Percentiles rank a stretch among this genome's conserved stretches.
phyloP scores from a whole-genome alignment of 2,113 vertebrate genomes.

The Rhinopomastus cyanomelas region DNA sequence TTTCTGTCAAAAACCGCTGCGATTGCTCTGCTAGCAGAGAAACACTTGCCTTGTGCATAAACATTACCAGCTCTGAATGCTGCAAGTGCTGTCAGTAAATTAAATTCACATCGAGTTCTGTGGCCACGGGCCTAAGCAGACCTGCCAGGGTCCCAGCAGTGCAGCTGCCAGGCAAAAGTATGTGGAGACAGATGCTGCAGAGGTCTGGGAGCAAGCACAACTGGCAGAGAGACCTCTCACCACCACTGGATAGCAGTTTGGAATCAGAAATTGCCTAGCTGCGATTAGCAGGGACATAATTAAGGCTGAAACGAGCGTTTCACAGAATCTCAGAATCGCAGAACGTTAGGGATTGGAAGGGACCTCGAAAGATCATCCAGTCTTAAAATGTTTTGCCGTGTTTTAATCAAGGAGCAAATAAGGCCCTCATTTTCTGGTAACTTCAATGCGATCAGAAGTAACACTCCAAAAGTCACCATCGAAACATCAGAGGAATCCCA shows the following conservation, averaged over 20 bases:
- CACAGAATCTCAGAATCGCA: too few relatives aligned
- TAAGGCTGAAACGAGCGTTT: not conserved
- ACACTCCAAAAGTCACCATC: not conserved
- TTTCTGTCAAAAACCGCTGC: slow-evolving; percentile 45
- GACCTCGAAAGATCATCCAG: too few relatives aligned
- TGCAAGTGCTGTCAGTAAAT: not conserved
- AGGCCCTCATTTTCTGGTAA: not conserved
- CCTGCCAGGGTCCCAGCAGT: not conserved
- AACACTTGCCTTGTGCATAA: not conserved
- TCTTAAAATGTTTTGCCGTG: not conserved
- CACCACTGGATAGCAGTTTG: not conserved
- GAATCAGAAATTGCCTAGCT: not conserved
- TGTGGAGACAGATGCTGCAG: not conserved
- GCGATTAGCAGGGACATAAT: not conserved
- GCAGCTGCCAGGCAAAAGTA: not conserved
- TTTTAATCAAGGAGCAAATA: not conserved
- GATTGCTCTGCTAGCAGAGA: slow-evolving; percentile 20
- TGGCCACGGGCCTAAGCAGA: not conserved
- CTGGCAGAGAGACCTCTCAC: not conserved
- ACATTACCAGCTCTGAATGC: not conserved
- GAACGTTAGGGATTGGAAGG: too few relatives aligned
- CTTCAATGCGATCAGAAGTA: not conserved
- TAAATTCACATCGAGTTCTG: not conserved
- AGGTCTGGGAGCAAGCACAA: not conserved
- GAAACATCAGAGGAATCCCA: not conserved